A percentile compares a stretch with the other conserved stretches of the same genome.
phyloP scores from a whole-genome alignment of 1,140 invertebrate species.

The Rhyacophila brunnea region DNA sequence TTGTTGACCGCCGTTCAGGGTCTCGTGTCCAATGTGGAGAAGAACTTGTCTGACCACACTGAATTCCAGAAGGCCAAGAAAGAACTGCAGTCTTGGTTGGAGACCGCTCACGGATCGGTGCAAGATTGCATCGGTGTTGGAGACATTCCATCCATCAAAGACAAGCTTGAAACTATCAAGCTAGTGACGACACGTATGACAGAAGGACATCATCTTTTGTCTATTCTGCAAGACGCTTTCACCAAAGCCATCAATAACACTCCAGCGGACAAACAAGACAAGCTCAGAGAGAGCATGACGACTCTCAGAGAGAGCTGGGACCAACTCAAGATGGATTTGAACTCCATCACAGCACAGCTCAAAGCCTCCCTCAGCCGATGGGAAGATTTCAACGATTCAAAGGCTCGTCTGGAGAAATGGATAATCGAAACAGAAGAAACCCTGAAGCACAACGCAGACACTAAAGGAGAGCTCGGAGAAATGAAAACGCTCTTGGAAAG shows the following conservation, averaged over 20 bases:
- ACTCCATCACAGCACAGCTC: constrained; percentile 72
- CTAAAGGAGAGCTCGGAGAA: constrained; percentile 82
- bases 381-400: constrained; percentile 77
- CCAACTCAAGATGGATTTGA: constrained; percentile 76
- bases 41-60: constrained; percentile 84
- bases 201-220: constrained; percentile 83
- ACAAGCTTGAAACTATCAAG: constrained; percentile 78
- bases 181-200: constrained; percentile 72
- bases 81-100: constrained; percentile 78
- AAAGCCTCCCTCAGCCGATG: constrained; percentile 75
- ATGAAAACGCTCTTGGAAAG: constrained; percentile 88
- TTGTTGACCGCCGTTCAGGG: constrained; percentile 75
- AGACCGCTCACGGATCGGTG: constrained; percentile 72
- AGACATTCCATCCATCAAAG: constrained; percentile 72
- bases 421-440: constrained; percentile 64
- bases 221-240: constrained; percentile 77
- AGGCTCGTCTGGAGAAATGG: constrained; percentile 69
- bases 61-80: constrained; percentile 84
- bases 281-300: constrained; percentile 71
- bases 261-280: constrained; percentile 76
- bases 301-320: constrained; percentile 79
- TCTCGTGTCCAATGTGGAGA: constrained; percentile 79
- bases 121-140: constrained; percentile 81
- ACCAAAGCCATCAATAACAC: constrained; percentile 80
- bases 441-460: constrained; percentile 63